Evolutionary conservation across 2,797 vertebrate species (phyloP).

Genomic region (Peromyscus nudipes): DNA sequence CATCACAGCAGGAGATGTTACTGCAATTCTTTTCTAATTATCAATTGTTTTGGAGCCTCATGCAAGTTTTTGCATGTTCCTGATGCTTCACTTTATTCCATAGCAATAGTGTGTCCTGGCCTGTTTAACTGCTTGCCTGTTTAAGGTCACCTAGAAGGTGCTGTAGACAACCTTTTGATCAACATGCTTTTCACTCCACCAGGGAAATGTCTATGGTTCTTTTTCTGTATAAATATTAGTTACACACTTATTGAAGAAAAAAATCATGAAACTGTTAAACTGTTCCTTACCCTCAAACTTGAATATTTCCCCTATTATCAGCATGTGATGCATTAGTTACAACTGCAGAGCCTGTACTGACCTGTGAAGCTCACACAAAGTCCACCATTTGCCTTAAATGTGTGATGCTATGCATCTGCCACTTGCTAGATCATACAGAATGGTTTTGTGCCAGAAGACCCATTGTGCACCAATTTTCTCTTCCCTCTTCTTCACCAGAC

Average conservation of each 20-base stretch:
- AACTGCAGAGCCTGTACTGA: neutral
- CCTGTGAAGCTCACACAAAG: neutral
- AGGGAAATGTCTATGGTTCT: neutral
- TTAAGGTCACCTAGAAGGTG: neutral
- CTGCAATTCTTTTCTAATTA: neutral
- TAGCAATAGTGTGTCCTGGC: rapidly evolving
- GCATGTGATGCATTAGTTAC: neutral
- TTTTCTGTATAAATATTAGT: neutral
- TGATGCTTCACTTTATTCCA: neutral
- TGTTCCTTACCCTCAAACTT: neutral
- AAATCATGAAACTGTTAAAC: neutral
- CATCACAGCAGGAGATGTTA: neutral
- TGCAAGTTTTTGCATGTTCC: neutral
- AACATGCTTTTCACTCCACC: too few relatives aligned
- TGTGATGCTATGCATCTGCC: neutral
- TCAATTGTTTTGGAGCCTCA: neutral
- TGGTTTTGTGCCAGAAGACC: neutral
- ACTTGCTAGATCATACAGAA: neutral
- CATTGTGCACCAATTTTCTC: neutral
- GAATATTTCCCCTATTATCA: neutral
- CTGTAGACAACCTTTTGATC: neutral
- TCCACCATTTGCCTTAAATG: neutral
- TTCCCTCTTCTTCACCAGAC: neutral
- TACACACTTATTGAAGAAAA: neutral
- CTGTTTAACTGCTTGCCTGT: neutral